Evolutionary conservation across 2,113 vertebrate genomes (phyloP), one percentile per base, ranked within the genome.

Genomic region (Danio rerio): DNA sequence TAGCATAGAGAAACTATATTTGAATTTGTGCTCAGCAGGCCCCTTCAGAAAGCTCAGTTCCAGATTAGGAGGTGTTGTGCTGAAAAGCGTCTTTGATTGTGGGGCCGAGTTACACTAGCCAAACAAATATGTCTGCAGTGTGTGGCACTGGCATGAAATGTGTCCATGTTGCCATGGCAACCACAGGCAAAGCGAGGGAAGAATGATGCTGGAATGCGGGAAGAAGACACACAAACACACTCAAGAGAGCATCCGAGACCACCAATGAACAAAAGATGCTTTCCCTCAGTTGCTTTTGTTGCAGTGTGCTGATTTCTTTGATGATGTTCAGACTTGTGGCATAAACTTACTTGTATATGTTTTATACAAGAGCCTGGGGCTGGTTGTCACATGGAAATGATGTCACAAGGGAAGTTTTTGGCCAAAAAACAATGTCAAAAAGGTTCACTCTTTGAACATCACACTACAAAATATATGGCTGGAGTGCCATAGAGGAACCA

Each of bases 41-140:
- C 88, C 88, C 90, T 94, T 92, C 92, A 95, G 93, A 93, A 92
- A 80, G 85, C 91, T 87, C 92, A 91, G 94, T 93, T 89, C 87
- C 84, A 90, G 94, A 96, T 95, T 95, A 96, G 95, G 94, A 95
- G 95, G 95, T 96, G 94, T 96, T 95, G 94, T 89, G 93, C 91
- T 94, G 93, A 95, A 95, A 95, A 93, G 90, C 45, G 3, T 5
- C 92, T 93, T 95, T 95, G 72, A 81, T 93, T 95, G 94, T 95
- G 88, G 84, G 89, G 93, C 92, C 90, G 94, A 94, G 94, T 94
- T 96, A 96, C 94, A 65, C 85, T 92, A 93, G 94, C 92, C 96
- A 98, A 97, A 97, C 96, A 98, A 97, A 99, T 96, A 97, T 95
- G 96, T 95, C 94, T 96, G 94, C 91, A 95, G 94, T 95, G 94